Evolutionary conservation across 2,888 invertebrate species (phyloP).

Genomic region (Chloroclystis v-ata): DNA sequence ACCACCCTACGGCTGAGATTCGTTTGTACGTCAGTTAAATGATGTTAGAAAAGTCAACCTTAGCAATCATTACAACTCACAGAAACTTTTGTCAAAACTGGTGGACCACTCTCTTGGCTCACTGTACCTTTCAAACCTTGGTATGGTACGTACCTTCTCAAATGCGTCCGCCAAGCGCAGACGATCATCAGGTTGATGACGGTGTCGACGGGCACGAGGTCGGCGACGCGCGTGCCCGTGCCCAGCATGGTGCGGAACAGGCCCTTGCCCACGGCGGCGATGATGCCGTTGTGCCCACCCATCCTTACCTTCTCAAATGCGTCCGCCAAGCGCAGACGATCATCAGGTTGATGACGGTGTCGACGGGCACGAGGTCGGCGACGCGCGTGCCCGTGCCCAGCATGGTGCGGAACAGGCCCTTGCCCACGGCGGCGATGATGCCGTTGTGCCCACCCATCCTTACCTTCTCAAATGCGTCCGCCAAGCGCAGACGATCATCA

Average conservation of each 20-base stretch:
- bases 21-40: no score
- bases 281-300: conserved; percentile 93
- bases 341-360: conserved; percentile 95
- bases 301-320: conserved; percentile 80
- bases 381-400: conserved; percentile 87
- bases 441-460: conserved; percentile 93
- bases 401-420: conserved; percentile 90
- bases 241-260: conserved; percentile 92
- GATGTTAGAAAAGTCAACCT: no score
- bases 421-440: conserved; percentile 87
- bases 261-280: conserved; percentile 88
- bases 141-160: conserved; percentile 73
- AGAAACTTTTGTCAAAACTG: no score
- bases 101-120: no score
- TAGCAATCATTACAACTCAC: no score
- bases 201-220: conserved; percentile 93
- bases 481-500: conserved; percentile 96
- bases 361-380: conserved; percentile 93
- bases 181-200: conserved; percentile 96
- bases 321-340: conserved; percentile 95
- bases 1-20: no score
- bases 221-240: conserved; percentile 86
- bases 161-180: conserved; percentile 92
- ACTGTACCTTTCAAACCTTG: no score
- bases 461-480: conserved; percentile 84